Conservation (phyloP, 2,888 invertebrate species). For the Diploptera punctata region DNA sequence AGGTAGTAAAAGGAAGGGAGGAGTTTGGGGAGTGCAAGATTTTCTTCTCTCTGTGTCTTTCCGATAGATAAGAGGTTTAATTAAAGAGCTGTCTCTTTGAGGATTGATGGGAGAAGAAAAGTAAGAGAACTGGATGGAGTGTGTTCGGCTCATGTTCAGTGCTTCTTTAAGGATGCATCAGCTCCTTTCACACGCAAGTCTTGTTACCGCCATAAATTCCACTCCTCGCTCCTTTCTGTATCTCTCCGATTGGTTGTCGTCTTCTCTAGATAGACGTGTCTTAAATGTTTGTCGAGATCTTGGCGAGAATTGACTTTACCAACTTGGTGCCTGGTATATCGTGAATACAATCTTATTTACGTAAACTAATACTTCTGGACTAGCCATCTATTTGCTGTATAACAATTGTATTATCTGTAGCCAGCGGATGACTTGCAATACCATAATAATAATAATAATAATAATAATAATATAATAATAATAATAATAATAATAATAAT, state of each 20-base stretch:
- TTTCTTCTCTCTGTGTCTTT: conserved; percentile 24
- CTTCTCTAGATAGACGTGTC: background rate
- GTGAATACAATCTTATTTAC: too few species aligned
- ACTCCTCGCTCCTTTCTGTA: background rate
- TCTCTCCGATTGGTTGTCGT: background rate
- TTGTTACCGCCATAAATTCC: conserved; percentile 9
- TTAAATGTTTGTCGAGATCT: too few species aligned
- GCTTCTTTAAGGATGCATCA: background rate
- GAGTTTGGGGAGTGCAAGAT: background rate
- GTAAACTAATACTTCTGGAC: too few species aligned
- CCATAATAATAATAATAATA: too few species aligned
- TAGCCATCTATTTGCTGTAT: too few species aligned
- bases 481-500: too few species aligned
- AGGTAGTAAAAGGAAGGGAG: background rate
- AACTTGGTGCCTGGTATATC: too few species aligned
- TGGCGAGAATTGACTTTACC: too few species aligned
- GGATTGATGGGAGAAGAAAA: conserved; percentile 53
- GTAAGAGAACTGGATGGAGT: background rate
- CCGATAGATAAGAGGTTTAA: conserved; percentile 57
- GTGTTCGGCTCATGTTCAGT: conserved; percentile 16
- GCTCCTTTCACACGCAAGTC: conserved; percentile 9
- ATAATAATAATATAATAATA: too few species aligned
- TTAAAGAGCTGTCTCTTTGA: conserved; percentile 59
- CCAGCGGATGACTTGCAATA: too few species aligned
- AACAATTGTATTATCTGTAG: too few species aligned